These are phyloP conservation scores for Ammodytes dubius DNA, from an alignment of 2,113 vertebrate species.

Conservation along the genomic window DNA sequence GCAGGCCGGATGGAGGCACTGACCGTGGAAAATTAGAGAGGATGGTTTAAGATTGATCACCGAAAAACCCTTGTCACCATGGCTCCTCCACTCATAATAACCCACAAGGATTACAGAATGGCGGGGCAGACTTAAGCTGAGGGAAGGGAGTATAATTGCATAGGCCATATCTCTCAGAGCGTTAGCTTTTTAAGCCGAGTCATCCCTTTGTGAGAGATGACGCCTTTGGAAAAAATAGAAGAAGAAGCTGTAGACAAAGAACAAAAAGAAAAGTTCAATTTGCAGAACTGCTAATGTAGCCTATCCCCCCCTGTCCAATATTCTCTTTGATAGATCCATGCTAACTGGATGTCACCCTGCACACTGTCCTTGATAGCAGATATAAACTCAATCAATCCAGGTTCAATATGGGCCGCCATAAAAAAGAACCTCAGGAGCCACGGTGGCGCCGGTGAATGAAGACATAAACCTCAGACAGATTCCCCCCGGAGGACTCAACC, in stretches of 20 bases:
- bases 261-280: slow-evolving; percentile 54
- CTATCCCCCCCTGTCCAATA: slow-evolving; percentile 21
- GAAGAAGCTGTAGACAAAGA: slow-evolving; percentile 16
- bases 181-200: slow-evolving; percentile 60
- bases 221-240: not conserved
- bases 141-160: slow-evolving; percentile 69
- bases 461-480: slow-evolving; percentile 15
- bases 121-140: slow-evolving; percentile 66
- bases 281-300: slow-evolving; percentile 46
- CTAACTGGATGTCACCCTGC: slow-evolving; percentile 21
- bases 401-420: slow-evolving; percentile 3
- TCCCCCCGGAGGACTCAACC: slow-evolving; percentile 17
- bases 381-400: slow-evolving; percentile 29
- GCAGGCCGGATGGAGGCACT: slow-evolving; percentile 79
- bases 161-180: slow-evolving; percentile 59
- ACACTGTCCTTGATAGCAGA: slow-evolving; percentile 23
- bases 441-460: slow-evolving; percentile 24
- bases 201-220: slow-evolving; percentile 63
- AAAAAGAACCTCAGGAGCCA: slow-evolving; percentile 6
- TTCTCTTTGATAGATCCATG: slow-evolving; percentile 38
- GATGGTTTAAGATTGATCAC: slow-evolving; percentile 84
- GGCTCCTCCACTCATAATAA: slow-evolving; percentile 67
- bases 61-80: slow-evolving; percentile 63
- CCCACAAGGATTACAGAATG: slow-evolving; percentile 67
- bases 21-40: slow-evolving; percentile 83